Conservation (phyloP, 2,797 vertebrate genomes). For the Odontamblyopus lacepedii region DNA sequence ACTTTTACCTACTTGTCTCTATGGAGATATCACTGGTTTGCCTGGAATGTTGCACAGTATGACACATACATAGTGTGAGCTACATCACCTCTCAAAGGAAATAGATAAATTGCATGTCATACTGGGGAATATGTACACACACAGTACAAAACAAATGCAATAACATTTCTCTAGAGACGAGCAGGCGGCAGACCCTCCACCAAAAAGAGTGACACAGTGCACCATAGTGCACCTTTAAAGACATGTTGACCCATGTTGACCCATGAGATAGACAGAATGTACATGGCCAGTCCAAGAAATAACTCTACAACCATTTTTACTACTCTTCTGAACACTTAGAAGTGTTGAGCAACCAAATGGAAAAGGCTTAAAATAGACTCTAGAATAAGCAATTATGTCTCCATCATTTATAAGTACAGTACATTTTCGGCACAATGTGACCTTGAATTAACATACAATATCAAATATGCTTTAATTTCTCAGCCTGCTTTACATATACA, state of each 20-base stretch:
- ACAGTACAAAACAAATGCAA: not conserved
- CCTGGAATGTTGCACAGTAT: not conserved
- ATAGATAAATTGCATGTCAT: not conserved
- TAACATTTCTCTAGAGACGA: too few relatives aligned
- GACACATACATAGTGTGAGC: too few relatives aligned
- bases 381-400: not conserved
- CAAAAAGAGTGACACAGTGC: not conserved
- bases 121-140: not conserved
- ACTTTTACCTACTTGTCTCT: not conserved
- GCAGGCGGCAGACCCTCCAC: too few relatives aligned
- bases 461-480: not conserved
- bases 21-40: not conserved
- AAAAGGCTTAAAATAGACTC: not conserved
- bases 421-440: constrained; percentile 19
- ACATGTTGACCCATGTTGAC: not conserved
- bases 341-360: not conserved
- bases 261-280: not conserved
- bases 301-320: not conserved
- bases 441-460: constrained; percentile 4
- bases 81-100: not conserved
- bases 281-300: not conserved
- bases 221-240: not conserved
- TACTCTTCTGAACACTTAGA: not conserved
- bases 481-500: not conserved
- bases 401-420: not conserved